phyloP scores from a whole-genome alignment of 2,113 vertebrate genomes.

The Malurus elegans region DNA sequence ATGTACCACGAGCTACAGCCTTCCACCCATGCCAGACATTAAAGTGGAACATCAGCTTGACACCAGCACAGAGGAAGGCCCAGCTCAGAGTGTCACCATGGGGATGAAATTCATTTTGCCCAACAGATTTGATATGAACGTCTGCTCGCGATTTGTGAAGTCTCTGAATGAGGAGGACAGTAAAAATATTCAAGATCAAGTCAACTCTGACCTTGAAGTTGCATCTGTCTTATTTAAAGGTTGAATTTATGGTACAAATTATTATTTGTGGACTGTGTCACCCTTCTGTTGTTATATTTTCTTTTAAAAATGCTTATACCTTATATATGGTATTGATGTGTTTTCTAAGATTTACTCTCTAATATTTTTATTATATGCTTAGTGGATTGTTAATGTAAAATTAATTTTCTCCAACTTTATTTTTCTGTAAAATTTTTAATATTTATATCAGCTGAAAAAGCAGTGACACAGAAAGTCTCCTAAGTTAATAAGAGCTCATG shows the following conservation, averaged over 20 bases:
- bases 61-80: slow-evolving; percentile 70
- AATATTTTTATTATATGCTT: background rate
- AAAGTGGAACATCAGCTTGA: slow-evolving; percentile 88
- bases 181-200: slow-evolving; percentile 99
- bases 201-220: slow-evolving; percentile 98
- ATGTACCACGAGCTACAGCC: slow-evolving; percentile 81
- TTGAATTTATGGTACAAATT: slow-evolving; percentile 70
- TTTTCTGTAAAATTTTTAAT: background rate
- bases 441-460: background rate
- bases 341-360: background rate
- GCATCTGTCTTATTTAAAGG: slow-evolving; percentile 98
- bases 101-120: slow-evolving; percentile 97
- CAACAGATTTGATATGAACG: slow-evolving; percentile 98
- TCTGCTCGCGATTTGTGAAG: slow-evolving; percentile 97
- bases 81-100: slow-evolving; percentile 88
- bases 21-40: slow-evolving; percentile 82
- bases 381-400: background rate
- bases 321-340: background rate
- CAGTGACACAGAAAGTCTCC: background rate
- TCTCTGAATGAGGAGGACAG: slow-evolving; percentile 98
- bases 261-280: background rate
- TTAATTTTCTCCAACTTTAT: background rate
- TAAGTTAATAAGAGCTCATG: background rate
- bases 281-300: background rate
- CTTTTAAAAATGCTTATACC: background rate